Conservation (phyloP, 1,140 invertebrate species). For the Caerostris extrusa region DNA sequence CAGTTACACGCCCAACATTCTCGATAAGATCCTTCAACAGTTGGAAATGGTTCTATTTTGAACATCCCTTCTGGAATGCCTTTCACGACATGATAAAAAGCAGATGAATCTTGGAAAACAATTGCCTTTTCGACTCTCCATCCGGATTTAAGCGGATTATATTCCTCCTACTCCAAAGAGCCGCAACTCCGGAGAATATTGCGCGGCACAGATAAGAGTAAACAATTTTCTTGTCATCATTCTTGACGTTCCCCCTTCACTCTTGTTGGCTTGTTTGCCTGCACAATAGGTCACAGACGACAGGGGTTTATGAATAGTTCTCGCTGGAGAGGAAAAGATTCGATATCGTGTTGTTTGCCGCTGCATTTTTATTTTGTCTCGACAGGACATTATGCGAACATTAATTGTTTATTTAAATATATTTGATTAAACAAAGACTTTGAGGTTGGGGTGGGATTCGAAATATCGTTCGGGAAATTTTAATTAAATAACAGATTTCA, state of each 20-base stretch:
- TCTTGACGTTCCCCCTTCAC: slow-evolving; percentile 17
- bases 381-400: too few relatives aligned
- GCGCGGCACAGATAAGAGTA: slow-evolving; percentile 53
- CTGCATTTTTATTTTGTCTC: neutral
- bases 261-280: slow-evolving; percentile 32
- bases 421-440: too few relatives aligned
- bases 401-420: too few relatives aligned
- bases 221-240: slow-evolving; percentile 66
- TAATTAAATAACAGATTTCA: neutral
- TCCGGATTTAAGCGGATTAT: slow-evolving; percentile 53
- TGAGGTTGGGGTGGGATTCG: too few relatives aligned
- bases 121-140: slow-evolving; percentile 11
- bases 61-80: neutral
- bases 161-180: slow-evolving; percentile 17
- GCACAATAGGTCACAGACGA: neutral
- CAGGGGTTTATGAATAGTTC: slow-evolving; percentile 27
- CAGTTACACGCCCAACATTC: too few relatives aligned
- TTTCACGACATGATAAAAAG: slow-evolving; percentile 52
- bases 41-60: too few relatives aligned
- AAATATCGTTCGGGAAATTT: neutral
- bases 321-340: neutral
- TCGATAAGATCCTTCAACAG: too few relatives aligned
- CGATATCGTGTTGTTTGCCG: neutral
- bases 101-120: slow-evolving; percentile 55
- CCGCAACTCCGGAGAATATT: slow-evolving; percentile 26